Evolutionary conservation across 2,113 vertebrate genomes (phyloP), one percentile per base, ranked within the genome.

Genomic region (Vombatus ursinus): DNA sequence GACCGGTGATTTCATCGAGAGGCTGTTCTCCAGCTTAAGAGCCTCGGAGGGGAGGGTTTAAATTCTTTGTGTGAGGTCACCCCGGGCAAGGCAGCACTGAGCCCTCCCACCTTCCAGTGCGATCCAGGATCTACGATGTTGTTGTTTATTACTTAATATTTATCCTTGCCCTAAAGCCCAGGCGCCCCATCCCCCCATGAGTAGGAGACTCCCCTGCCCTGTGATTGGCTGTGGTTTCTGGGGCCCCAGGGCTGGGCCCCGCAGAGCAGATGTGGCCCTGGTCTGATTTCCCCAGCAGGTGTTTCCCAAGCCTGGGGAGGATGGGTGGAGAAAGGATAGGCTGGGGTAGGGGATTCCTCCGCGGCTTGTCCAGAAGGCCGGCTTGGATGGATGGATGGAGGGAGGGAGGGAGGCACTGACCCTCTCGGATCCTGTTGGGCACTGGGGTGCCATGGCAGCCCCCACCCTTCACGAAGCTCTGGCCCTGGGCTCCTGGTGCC

Each of bases 241-340:
- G 89, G 90, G 24, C 24, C 90, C 48, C 53, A 26, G 24, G 3
- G 91, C n/a, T 54, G 96, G 90, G 94, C 95, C 92, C 95, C 91
- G 94, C 95, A 90, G 84, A 97, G 95, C 97, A 97, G 97, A 97
- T 97, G 98, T 97, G 98, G 93, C 96, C 97, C 97, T 93, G 98
- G 97, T 97, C 97, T 97, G 97, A 96, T 97, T 98, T 98, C 98
- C 97, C 97, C 96, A 97, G 98, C 98, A 98, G 98, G 97, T 98
- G 97, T 98, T 98, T 97, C 98, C 94, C 97, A 98, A 98, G 98
- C 97, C 97, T 97, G 97, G 97, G 96, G 96, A 96, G 98, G 96
- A 96, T 68, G 3, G 93, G 24, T 50, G 47, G 47, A 31, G 49
- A 28, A 28, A 49, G 90, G 90, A 23, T 0, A 23, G 89, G 89